Base-by-base conservation (phyloP, 2,797 vertebrate genomes). In the Propithecus deckenii region DNA sequence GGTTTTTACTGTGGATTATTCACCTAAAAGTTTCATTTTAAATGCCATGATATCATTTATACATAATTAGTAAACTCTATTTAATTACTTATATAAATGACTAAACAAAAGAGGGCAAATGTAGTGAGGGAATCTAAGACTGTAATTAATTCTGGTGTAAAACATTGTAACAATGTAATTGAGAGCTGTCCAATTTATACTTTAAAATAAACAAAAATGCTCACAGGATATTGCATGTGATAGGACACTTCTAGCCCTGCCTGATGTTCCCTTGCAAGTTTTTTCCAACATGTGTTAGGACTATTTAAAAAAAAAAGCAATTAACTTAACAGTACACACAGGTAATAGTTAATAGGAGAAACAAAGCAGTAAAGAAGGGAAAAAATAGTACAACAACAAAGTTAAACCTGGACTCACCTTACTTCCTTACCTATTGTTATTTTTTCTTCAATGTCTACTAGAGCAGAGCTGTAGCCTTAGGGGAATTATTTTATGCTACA, bases 71-170 rank as follows among this genome's bases (percentile, higher is more conserved):
- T 48, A 86, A 86, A 71, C 6, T 57, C 13, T 80, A 94, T 48
- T 78, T 88, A 92, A 79, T 50, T 71, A 91, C 11, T 74, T 88
- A 95, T n/a, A 25, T 52, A 97, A 95, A 69, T 80, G 35, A 69
- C 79, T 86, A 43, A 94, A 86, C 74, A 84, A 86, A 97, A 69
- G 30, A 89, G 4, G 30, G 11, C 32, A 79, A 43, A 80, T 69
- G 32, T 35, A 75, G 43, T 89, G 13, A 87, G 7, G 22, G 38
- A 85, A 91, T 86, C 17, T 86, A 92, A 92, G 15, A 81, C 23
- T 69, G 28, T 41, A 61, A 75, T 89, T 94, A 94, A 89, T 86
- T 89, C 17, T 75, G 7, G 32, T 85, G 17, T 28, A 85, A 75
- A 86, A 61, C 81, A 65, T 4, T 46, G 15, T 75, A 48, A 80